Percentiles rank a stretch among this genome's conserved stretches.
phyloP scores from a whole-genome alignment of 2,113 vertebrate species.

The Neodon shergylaensis region DNA sequence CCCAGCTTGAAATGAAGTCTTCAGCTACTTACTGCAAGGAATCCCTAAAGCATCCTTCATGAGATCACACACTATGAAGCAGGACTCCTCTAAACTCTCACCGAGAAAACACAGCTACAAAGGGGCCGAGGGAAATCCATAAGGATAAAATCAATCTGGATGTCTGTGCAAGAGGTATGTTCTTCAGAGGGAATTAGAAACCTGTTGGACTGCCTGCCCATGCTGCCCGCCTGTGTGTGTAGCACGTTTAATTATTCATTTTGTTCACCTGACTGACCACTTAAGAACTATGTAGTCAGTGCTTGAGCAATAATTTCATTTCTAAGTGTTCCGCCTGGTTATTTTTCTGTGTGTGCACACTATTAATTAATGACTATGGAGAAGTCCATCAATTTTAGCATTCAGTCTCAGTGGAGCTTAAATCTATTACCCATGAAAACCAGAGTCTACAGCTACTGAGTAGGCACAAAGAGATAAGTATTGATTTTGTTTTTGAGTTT shows the following conservation, averaged over 20 bases:
- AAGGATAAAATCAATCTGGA: slow-evolving; percentile 55
- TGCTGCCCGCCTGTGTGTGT: slow-evolving; percentile 61
- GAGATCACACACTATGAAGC: background rate
- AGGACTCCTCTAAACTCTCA: background rate
- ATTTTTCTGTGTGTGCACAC: slow-evolving; percentile 69
- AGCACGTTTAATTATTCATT: slow-evolving; percentile 79
- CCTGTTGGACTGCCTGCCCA: slow-evolving; percentile 55
- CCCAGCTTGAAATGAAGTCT: slow-evolving; percentile 1
- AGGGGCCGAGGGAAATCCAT: background rate
- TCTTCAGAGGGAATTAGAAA: slow-evolving; percentile 62
- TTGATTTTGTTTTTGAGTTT: slow-evolving; percentile 77
- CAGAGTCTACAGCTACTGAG: slow-evolving; percentile 59
- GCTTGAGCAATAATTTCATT: slow-evolving; percentile 80
- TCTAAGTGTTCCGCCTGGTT: slow-evolving; percentile 77
- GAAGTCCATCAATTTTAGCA: slow-evolving; percentile 77
- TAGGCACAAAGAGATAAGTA: slow-evolving; percentile 71
- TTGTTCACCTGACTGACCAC: slow-evolving; percentile 75
- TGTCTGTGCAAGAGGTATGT: background rate
- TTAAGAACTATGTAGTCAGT: slow-evolving; percentile 76
- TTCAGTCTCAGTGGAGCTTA: slow-evolving; percentile 39
- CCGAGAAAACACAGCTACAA: background rate
- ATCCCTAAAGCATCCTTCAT: background rate
- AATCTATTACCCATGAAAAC: slow-evolving; percentile 71
- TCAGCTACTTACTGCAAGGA: background rate
- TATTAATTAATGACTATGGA: slow-evolving; percentile 78